A percentile compares a stretch with the other conserved stretches of the same genome.
phyloP scores from a whole-genome alignment of 2,113 vertebrate genomes.

The Antidorcas marsupialis region DNA sequence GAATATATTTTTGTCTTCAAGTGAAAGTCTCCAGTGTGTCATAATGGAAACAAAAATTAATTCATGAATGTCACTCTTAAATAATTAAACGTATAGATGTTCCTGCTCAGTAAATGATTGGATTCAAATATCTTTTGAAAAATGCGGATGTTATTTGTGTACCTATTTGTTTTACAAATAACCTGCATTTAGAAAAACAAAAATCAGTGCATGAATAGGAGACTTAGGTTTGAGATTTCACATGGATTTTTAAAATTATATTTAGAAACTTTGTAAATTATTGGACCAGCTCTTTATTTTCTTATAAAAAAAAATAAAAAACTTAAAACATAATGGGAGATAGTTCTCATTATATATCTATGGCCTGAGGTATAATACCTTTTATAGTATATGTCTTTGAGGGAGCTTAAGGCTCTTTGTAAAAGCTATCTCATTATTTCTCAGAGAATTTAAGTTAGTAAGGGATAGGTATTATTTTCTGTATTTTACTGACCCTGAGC shows the following conservation, averaged over 20 bases:
- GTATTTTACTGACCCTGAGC: constrained; percentile 17
- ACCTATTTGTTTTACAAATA: background rate
- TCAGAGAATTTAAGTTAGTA: constrained; percentile 31
- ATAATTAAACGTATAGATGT: background rate
- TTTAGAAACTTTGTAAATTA: background rate
- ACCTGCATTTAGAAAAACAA: background rate
- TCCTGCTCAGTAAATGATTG: background rate
- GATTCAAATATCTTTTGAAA: background rate
- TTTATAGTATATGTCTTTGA: constrained; percentile 66
- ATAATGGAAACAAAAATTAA: background rate
- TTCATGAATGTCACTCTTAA: background rate
- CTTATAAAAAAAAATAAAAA: background rate
- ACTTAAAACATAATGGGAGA: background rate
- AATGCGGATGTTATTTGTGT: background rate
- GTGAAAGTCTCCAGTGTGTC: background rate
- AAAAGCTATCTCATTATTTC: constrained; percentile 55
- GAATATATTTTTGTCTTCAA: background rate
- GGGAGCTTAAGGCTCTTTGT: constrained; percentile 60
- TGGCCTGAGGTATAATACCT: constrained; percentile 49
- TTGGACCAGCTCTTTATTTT: background rate
- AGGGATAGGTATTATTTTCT: background rate
- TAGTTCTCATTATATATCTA: constrained; percentile 2
- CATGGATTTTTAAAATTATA: background rate
- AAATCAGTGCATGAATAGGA: background rate
- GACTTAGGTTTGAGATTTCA: background rate